Evolutionary conservation across 2,113 vertebrate genomes (phyloP), one percentile per base, ranked within the genome.

Genomic region (Eptesicus fuscus): DNA sequence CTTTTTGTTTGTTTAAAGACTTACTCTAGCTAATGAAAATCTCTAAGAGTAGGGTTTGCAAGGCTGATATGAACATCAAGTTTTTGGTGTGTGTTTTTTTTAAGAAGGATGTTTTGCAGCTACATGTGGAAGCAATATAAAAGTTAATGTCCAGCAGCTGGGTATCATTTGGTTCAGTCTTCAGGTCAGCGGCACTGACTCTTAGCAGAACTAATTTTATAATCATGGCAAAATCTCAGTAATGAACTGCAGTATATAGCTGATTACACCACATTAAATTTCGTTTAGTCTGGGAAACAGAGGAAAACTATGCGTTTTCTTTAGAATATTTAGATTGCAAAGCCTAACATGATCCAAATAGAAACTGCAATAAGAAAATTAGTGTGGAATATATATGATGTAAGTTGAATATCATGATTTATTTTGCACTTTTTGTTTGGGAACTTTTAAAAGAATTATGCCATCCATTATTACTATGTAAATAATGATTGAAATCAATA

Each of bases 111-210:
- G 0, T 96, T 98, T 82, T 95, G 93, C 96, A 97, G 88, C 93
- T 97, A 95, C 97, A 97, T 97, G 96, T 98, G 96, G 97, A 98
- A 98, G 93, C 94, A 97, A 80, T 98, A 97, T 83, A 65, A 73
- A 77, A 87, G 93, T 95, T 98, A 96, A 97, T 90, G 96, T 96
- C 97, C 96, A 97, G 96, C 97, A 98, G 94, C 96, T 98, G 95
- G 91, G 91, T 53, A 90, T 82, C 71, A 90, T 97, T 97, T 96
- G 44, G 96, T 95, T 61, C 59, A 93, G 86, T 63, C 95, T 96
- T 76, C 67, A 96, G 97, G 97, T 98, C 97, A 98, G 86, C 7
- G 18, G 70, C 88, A 76, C 70, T 83, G 91, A 78, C 95, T 96
- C 95, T 93, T 37, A 91, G 95, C 79, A 98, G 92, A 96, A 92